A percentile compares a stretch with the other conserved stretches of the same genome.
phyloP scores from a whole-genome alignment of 2,888 invertebrate species.

The Maniola hyperantus region DNA sequence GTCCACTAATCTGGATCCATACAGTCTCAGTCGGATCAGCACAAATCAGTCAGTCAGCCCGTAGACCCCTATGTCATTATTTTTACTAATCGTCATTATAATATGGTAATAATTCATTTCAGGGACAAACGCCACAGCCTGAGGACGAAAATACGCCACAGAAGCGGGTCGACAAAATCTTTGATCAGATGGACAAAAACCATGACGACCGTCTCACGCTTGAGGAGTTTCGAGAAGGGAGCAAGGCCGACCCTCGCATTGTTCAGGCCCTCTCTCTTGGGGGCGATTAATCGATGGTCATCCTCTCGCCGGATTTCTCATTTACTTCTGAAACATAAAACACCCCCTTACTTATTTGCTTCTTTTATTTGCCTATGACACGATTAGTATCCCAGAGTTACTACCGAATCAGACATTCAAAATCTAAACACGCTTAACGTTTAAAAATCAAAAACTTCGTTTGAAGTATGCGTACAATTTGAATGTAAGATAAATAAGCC shows the following conservation, averaged over 20 bases:
- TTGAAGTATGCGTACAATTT: not conserved
- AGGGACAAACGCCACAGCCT: conserved; percentile 94
- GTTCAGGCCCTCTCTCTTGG: conserved; percentile 97
- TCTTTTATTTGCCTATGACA: conserved; percentile 20
- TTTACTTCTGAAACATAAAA: conserved; percentile 54
- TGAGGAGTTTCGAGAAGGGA: conserved; percentile 98
- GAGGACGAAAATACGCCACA: conserved; percentile 97
- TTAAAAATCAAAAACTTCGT: not conserved
- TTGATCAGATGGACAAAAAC: conserved; percentile 99
- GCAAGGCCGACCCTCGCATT: conserved; percentile 98
- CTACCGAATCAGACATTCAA: not conserved
- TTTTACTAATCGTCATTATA: no score
- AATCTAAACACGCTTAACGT: not conserved
- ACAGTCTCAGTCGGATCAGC: no score
- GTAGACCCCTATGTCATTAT: not conserved
- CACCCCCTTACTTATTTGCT: conserved; percentile 17
- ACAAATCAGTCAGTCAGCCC: no score
- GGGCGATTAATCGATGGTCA: conserved; percentile 85
- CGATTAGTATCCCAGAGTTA: not conserved
- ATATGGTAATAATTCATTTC: conserved; percentile 44
- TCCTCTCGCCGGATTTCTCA: conserved; percentile 79
- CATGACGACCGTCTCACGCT: conserved; percentile 97
- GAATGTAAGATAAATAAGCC: not conserved
- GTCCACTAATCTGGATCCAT: no score
- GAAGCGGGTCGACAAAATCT: conserved; percentile 98